Percentiles rank a stretch among this genome's conserved stretches.
Evolutionary conservation across 2,113 vertebrate species (phyloP).

Genomic region (Corythornis cristatus): DNA sequence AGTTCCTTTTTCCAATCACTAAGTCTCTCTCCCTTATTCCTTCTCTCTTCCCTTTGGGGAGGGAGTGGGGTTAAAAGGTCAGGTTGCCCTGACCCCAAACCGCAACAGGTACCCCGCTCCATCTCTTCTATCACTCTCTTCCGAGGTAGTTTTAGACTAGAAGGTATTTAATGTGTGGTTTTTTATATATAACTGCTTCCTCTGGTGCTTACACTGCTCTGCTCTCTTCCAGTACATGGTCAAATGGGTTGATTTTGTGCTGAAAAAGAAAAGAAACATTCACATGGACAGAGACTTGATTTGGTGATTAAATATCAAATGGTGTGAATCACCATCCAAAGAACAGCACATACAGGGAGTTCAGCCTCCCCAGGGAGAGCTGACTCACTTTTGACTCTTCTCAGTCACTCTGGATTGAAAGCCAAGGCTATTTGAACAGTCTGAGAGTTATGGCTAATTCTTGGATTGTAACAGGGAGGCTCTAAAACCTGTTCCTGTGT

Average conservation of each 20-base stretch:
- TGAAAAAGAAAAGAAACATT: conserved; percentile 4
- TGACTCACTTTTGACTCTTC: conserved; percentile 44
- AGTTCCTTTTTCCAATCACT: too few relatives aligned
- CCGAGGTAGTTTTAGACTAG: not conserved
- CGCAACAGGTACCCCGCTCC: not conserved
- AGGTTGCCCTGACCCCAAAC: too few relatives aligned
- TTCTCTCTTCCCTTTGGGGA: too few relatives aligned
- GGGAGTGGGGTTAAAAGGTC: too few relatives aligned
- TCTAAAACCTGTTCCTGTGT: not conserved
- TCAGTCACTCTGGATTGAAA: not conserved
- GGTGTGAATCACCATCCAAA: conserved; percentile 41
- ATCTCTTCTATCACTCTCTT: not conserved
- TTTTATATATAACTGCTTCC: not conserved
- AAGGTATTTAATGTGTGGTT: not conserved
- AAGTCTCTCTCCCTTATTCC: too few relatives aligned
- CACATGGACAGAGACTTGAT: not conserved
- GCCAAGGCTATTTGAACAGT: conserved; percentile 8
- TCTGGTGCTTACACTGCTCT: not conserved
- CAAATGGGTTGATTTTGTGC: not conserved
- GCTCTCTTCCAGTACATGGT: not conserved
- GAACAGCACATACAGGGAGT: not conserved
- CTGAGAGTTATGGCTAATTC: not conserved
- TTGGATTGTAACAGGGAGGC: not conserved
- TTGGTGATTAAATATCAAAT: not conserved
- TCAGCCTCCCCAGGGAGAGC: conserved; percentile 33